Evolutionary conservation across 2,113 vertebrate genomes (phyloP).

Genomic region (Circaetus gallicus): DNA sequence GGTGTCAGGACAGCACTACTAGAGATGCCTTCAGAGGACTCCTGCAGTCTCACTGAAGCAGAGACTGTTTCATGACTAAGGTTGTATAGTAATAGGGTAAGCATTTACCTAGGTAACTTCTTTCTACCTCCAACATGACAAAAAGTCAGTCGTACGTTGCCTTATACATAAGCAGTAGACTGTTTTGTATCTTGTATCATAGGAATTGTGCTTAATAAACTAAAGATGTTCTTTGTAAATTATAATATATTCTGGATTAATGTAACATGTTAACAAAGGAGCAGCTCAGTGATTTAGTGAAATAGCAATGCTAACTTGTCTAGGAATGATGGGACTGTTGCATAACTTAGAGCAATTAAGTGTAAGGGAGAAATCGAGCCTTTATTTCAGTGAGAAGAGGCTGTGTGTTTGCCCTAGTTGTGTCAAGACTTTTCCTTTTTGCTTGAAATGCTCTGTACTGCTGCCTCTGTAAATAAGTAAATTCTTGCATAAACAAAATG

Average conservation of each 20-base stretch:
- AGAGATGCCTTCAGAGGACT: not conserved
- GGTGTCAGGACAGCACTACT: not conserved
- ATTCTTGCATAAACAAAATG: not conserved
- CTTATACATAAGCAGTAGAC: not conserved
- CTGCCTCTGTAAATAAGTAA: not conserved
- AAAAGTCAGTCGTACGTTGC: accelerated
- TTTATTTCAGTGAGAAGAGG: not conserved
- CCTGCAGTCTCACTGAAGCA: not conserved
- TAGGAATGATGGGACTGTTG: not conserved
- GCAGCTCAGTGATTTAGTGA: not conserved
- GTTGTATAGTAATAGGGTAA: accelerated
- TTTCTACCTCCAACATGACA: accelerated
- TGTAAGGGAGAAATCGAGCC: not conserved
- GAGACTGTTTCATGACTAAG: too few species aligned
- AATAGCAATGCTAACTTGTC: not conserved
- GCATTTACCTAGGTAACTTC: too few species aligned
- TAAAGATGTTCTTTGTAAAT: not conserved
- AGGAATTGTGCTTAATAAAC: not conserved
- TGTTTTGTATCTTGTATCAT: not conserved
- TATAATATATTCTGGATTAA: not conserved
- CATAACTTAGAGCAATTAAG: accelerated
- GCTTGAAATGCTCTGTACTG: not conserved
- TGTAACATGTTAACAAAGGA: not conserved
- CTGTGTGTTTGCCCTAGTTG: not conserved
- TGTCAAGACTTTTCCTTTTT: not conserved